Conservation (phyloP, 1,140 invertebrate genomes). For the Bombus cullumanus region DNA sequence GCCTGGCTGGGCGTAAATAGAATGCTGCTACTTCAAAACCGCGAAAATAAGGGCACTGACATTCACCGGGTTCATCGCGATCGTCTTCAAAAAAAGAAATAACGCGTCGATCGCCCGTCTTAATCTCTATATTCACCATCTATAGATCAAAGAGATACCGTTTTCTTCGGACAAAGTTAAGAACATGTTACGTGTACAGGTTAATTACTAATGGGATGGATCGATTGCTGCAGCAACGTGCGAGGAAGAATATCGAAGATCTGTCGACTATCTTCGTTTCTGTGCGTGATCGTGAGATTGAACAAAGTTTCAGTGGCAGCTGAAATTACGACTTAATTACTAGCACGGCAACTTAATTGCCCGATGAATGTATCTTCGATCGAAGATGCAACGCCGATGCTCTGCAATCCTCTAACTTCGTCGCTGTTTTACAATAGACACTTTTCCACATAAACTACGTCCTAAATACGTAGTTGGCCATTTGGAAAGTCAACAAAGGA, state of each 20-base stretch:
- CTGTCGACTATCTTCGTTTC: background rate
- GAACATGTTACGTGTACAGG: background rate
- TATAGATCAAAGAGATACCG: background rate
- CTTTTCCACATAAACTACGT: background rate
- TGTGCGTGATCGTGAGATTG: background rate
- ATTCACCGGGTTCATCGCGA: constrained; percentile 47
- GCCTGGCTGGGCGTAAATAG: constrained; percentile 74
- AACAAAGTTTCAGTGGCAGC: background rate
- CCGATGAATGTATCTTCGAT: background rate
- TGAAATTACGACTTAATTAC: constrained; percentile 1
- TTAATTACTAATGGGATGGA: background rate
- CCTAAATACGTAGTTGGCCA: too few species aligned
- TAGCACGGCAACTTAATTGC: background rate
- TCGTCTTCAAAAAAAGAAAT: background rate
- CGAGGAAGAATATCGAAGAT: background rate
- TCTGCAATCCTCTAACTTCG: background rate
- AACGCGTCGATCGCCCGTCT: background rate
- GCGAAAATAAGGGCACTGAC: constrained; percentile 79
- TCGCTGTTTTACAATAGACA: background rate
- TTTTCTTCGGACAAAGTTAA: background rate
- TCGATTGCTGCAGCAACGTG: background rate
- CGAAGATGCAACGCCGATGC: background rate
- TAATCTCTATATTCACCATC: background rate
- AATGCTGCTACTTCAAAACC: constrained; percentile 76
- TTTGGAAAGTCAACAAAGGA: background rate